Evolutionary conservation across 2,888 invertebrate genomes (phyloP), one percentile per base, ranked within the genome.

Genomic region (Pandemis corylana): DNA sequence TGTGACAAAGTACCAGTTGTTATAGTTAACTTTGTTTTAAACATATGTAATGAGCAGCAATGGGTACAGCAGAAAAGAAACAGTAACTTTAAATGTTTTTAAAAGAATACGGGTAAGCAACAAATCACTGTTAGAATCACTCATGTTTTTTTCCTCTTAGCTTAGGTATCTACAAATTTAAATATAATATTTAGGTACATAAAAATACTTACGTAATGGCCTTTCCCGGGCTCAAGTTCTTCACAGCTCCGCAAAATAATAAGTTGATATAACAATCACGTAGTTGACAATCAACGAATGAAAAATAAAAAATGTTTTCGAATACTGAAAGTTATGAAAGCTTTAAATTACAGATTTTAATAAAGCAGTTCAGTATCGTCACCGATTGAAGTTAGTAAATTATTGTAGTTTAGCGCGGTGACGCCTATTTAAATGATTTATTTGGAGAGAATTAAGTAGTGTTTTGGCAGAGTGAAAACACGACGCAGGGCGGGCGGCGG

Each of bases 401-500:
- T 12, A 41, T 41, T 49, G 9, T 51, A 49, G 13, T 65, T 13
- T 42, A 66, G 69, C n/a, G 13, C 51, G 49, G 53, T 66, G 71
- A 71, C 68, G 68, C 49, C 71, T 62, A 36, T 36, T 36, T 36
- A 68, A 75, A 76, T 72, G 76, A 69, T 72, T 72, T 68, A 76
- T 71, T 76, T 76, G 69, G 56, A 59, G 69, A 72, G 65, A 56
- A 71, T 71, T 63, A 71, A 63, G 63, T 68, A 77, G 75, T 77
- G 77, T 78, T 78, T 78, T 77, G 75, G 59, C 70, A 71, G 68
- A 63, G 81, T 78, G 80, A 78, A 79, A 80, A 77, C 80, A 84
- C 83, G 83, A 77, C 83, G 83, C 82, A 86, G 89, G 90, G 90
- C 91, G 90, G 89, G 87, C 92, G 90, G 89, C 88, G 81, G 82